Conservation (phyloP, 2,888 invertebrate genomes). For the Conistra vaccinii region DNA sequence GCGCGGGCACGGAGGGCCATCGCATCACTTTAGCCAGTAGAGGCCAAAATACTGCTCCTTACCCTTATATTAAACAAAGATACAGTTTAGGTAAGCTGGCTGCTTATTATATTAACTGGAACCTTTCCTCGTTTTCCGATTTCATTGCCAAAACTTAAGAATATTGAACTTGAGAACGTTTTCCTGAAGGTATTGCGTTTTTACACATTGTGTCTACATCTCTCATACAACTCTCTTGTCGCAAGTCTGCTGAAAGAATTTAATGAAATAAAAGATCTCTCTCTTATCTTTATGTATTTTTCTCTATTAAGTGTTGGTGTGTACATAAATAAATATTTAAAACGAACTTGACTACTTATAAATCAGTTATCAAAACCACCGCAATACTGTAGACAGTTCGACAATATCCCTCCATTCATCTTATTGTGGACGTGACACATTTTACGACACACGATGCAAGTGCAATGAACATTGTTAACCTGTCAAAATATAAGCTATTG, state of each 20-base stretch:
- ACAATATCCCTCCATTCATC: constrained; percentile 3
- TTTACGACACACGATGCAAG: neutral
- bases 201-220: neutral
- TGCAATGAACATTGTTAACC: constrained; percentile 13
- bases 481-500: constrained; percentile 39
- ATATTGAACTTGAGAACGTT: neutral
- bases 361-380: neutral
- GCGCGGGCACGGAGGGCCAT: neutral
- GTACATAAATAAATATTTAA: neutral
- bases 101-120: neutral
- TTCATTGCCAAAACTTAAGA: neutral
- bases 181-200: neutral
- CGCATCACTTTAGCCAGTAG: neutral
- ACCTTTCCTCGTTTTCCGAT: neutral
- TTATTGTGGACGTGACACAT: neutral
- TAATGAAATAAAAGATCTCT: neutral
- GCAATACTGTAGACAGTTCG: neutral
- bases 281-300: neutral
- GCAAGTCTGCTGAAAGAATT: neutral
- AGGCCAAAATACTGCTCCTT: neutral
- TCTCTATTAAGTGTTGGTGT: neutral
- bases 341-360: neutral
- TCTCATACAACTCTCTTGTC: neutral
- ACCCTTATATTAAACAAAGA: neutral
- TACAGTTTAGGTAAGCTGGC: neutral